Evolutionary conservation across 2,113 vertebrate species (phyloP), one percentile per base, ranked within the genome.

Genomic region (Mola mola): DNA sequence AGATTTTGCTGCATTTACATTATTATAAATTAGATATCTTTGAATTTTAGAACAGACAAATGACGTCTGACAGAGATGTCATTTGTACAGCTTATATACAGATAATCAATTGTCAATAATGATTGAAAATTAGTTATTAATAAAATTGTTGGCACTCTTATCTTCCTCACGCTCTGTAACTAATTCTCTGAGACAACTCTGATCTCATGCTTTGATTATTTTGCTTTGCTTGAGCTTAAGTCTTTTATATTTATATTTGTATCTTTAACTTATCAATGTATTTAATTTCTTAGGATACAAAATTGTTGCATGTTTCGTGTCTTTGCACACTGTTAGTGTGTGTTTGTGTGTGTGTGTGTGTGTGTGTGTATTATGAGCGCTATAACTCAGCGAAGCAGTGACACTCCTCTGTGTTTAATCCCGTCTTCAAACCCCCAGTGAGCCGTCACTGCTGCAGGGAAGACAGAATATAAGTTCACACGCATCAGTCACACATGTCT

Each of bases 341-440:
- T 78, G 57, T 75, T 71, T 83, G 77, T 69, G 55, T 63, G 52
- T 66, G 62, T 70, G 47, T 79, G 71, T 72, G 75, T 83, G 73
- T 88, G 76, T 77, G 69, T 83, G 62, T 84, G 79, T 79, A 77
- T 91, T 90, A 92, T 92, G 91, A 92, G 90, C 73, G 87, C 86
- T 82, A 92, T 92, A 91, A 92, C 88, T 92, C 91, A 92, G 78
- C 58, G 16, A 72, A 76, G 74, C 83, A 59, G 60, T 89, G 88
- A 89, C 87, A 83, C 80, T 72, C 81, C 74, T 85, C 84, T 80
- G 81, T 89, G 88, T 87, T 88, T 92, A 90, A 89, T 92, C 82
- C 85, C 77, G 74, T 90, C 88, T 62, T 85, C 84, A 65, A 85
- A 88, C 68, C 85, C 90, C 91, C 75, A 77, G 85, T 89, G 90